These are phyloP conservation scores for Nebria salina DNA, from an alignment of 2,888 invertebrate species.

Conservation along the genomic window DNA sequence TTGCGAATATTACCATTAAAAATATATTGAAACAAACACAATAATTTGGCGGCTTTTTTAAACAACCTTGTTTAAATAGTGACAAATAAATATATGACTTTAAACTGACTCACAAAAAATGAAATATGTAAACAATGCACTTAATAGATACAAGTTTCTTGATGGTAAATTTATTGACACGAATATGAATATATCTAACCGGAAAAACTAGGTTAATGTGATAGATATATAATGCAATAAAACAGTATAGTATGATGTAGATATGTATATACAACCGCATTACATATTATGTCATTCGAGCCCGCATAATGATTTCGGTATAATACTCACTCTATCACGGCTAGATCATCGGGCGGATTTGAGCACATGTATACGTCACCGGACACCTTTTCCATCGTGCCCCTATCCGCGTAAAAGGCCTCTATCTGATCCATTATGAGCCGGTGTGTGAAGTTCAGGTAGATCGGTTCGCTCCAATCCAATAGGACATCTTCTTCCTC, in stretches of 20 bases:
- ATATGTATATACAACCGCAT: too few relatives aligned
- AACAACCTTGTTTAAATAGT: too few relatives aligned
- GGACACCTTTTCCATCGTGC: conserved; percentile 77
- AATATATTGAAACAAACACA: too few relatives aligned
- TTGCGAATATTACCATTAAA: too few relatives aligned
- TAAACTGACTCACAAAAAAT: too few relatives aligned
- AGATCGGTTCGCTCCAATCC: conserved; percentile 82
- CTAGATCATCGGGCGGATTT: conserved; percentile 64
- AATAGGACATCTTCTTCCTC: conserved; percentile 80
- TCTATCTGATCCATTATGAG: conserved; percentile 82
- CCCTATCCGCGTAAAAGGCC: conserved; percentile 72
- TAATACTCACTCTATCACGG: conserved; percentile 37
- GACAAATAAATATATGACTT: too few relatives aligned
- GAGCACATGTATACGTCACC: conserved; percentile 84
- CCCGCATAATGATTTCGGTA: neutral
- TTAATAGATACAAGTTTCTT: neutral
- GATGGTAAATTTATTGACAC: neutral
- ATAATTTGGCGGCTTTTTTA: too few relatives aligned
- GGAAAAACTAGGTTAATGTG: neutral
- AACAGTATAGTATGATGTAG: neutral
- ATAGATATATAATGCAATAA: neutral
- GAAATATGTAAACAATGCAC: too few relatives aligned
- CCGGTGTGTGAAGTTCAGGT: conserved; percentile 87
- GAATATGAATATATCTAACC: neutral
- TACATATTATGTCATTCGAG: neutral